Conservation (phyloP, 2,888 invertebrate genomes). For the Augiades crinisus region DNA sequence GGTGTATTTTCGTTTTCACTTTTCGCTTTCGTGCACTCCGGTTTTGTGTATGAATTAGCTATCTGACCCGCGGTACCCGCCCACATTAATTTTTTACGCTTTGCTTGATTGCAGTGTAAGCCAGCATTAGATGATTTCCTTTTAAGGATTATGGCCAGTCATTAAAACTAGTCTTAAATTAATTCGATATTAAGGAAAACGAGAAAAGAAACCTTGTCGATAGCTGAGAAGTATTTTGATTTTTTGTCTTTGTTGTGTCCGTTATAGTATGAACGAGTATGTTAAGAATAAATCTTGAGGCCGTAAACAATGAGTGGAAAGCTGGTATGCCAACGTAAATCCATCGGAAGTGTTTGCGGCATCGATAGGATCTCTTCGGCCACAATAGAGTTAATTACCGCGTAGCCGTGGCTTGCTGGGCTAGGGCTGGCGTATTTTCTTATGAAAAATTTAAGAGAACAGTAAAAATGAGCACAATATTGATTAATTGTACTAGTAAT, state of each 20-base stretch:
- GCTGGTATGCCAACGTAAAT: conserved; percentile 61
- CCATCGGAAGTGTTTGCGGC: conserved; percentile 71
- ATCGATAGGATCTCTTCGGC: conserved; percentile 66
- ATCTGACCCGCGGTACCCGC: conserved; percentile 7
- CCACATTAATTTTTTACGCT: conserved; percentile 2
- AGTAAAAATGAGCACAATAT: too few species aligned
- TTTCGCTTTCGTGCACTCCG: conserved; percentile 24
- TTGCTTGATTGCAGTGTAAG: conserved; percentile 9
- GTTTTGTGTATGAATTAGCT: conserved; percentile 18
- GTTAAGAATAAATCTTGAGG: conserved; percentile 30
- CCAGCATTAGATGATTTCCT: conserved; percentile 1
- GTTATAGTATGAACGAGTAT: conserved; percentile 21
- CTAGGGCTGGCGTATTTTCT: conserved; percentile 9
- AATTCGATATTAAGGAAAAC: neutral
- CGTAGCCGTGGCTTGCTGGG: conserved; percentile 37
- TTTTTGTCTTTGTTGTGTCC: conserved; percentile 7
- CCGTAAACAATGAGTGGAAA: conserved; percentile 68
- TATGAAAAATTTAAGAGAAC: too few species aligned
- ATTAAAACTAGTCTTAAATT: neutral
- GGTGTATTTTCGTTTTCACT: conserved; percentile 27
- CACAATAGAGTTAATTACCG: conserved; percentile 77
- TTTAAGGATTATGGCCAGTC: neutral
- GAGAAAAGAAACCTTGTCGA: neutral
- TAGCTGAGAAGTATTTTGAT: neutral
- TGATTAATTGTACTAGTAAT: too few species aligned